Evolutionary conservation across 2,888 invertebrate genomes (phyloP).

Genomic region (Ennomos fuscantarius): DNA sequence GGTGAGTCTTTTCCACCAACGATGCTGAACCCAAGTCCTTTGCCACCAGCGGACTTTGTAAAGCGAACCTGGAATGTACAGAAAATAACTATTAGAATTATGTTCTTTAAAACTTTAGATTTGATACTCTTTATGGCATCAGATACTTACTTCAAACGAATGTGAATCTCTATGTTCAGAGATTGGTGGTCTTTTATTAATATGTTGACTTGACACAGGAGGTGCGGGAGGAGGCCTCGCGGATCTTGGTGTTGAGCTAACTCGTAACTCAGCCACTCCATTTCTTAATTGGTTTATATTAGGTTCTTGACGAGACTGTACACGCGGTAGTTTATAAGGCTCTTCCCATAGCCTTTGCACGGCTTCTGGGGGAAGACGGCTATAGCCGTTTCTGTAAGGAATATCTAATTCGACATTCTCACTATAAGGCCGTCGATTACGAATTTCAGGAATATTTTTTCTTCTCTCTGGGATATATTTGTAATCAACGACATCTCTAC

Average conservation of each 20-base stretch:
- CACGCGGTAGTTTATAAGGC: conserved; percentile 74
- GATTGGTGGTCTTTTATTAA: conserved; percentile 64
- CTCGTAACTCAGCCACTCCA: conserved; percentile 74
- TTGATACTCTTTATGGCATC: too few species aligned
- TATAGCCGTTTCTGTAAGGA: conserved; percentile 74
- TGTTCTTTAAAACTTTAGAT: too few species aligned
- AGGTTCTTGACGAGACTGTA: conserved; percentile 72
- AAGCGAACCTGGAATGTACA: conserved; percentile 83
- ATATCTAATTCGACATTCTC: conserved; percentile 76
- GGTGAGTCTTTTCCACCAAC: conserved; percentile 95
- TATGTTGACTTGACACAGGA: conserved; percentile 51
- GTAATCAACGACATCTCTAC: conserved; percentile 72
- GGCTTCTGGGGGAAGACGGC: conserved; percentile 60
- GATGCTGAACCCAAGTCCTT: conserved; percentile 95
- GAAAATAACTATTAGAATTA: background rate
- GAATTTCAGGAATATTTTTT: conserved; percentile 61
- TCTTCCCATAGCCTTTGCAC: conserved; percentile 76
- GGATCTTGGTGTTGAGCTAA: conserved; percentile 73
- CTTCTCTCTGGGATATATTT: conserved; percentile 66
- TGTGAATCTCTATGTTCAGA: conserved; percentile 76
- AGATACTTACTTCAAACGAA: conserved; percentile 68
- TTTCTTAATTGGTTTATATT: conserved; percentile 67
- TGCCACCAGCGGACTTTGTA: conserved; percentile 92
- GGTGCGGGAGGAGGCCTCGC: conserved; percentile 73
- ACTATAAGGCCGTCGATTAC: conserved; percentile 75